Conservation (phyloP, 2,888 invertebrate genomes). For the Ochropacha duplaris region DNA sequence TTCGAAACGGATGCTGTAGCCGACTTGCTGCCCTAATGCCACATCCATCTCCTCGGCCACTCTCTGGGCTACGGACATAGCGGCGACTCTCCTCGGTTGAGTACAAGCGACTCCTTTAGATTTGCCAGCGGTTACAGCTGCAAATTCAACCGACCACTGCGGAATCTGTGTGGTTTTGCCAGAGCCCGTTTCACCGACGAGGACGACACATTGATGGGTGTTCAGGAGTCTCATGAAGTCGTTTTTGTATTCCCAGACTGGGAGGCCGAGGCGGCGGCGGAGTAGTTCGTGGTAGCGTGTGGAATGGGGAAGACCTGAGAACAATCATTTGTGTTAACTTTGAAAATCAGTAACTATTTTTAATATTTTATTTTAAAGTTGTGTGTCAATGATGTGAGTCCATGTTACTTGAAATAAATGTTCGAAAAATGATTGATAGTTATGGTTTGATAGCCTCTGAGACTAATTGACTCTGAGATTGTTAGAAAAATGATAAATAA, state of each 20-base stretch:
- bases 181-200: slow-evolving; percentile 99
- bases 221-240: slow-evolving; percentile 98
- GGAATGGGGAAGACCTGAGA: slow-evolving; percentile 89
- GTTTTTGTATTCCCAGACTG: slow-evolving; percentile 98
- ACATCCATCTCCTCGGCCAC: slow-evolving; percentile 99
- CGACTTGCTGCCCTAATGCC: slow-evolving; percentile 86
- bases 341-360: too few relatives aligned
- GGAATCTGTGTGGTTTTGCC: slow-evolving; percentile 99
- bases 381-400: too few relatives aligned
- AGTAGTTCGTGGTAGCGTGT: slow-evolving; percentile 94
- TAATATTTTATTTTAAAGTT: too few relatives aligned
- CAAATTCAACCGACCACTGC: slow-evolving; percentile 82
- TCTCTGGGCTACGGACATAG: slow-evolving; percentile 99
- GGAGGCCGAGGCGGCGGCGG: slow-evolving; percentile 94
- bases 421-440: too few relatives aligned
- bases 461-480: too few relatives aligned
- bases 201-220: slow-evolving; percentile 96
- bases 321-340: not conserved
- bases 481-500: too few relatives aligned
- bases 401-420: too few relatives aligned
- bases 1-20: slow-evolving; percentile 96
- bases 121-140: slow-evolving; percentile 61
- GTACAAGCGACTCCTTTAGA: slow-evolving; percentile 93
- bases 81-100: slow-evolving; percentile 98
- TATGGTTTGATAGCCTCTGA: too few relatives aligned